Percentiles rank a stretch among this genome's conserved stretches.
Evolutionary conservation across 1,140 invertebrate species (phyloP).

Genomic region (Aphelinus atriplicis): DNA sequence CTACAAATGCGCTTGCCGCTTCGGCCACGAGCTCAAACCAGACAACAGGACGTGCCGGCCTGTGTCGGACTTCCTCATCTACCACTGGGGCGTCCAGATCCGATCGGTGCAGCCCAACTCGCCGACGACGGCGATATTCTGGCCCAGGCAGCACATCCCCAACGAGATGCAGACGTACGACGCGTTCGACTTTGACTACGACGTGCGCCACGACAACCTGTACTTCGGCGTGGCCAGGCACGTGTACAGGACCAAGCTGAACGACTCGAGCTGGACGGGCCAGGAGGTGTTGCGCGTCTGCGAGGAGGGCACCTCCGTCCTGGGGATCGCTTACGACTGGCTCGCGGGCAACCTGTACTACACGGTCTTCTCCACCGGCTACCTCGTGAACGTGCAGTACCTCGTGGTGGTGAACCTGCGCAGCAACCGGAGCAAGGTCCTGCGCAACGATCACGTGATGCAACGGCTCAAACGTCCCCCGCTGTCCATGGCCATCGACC

Average conservation of each 20-base stretch:
- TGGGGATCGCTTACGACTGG: not conserved
- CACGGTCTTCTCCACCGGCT: not conserved
- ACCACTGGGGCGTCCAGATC: not conserved
- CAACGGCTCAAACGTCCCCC: not conserved
- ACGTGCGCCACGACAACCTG: not conserved
- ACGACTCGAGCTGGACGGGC: too few relatives aligned
- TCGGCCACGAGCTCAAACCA: not conserved
- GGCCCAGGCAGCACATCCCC: not conserved
- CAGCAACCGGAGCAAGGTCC: not conserved
- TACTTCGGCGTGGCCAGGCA: not conserved
- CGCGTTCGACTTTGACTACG: not conserved
- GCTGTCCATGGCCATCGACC: not conserved
- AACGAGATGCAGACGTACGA: not conserved
- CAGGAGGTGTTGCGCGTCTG: not conserved
- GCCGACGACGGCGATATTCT: not conserved
- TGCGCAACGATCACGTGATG: not conserved
- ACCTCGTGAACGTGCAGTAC: not conserved
- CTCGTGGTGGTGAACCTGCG: not conserved
- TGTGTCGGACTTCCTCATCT: not conserved
- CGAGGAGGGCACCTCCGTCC: not conserved
- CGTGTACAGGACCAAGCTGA: not conserved
- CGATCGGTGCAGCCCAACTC: not conserved
- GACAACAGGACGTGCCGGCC: not conserved
- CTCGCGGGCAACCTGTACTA: not conserved
- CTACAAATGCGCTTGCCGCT: not conserved